phyloP scores from a whole-genome alignment of 2,797 vertebrate species.

The Sebastes itinus region DNA sequence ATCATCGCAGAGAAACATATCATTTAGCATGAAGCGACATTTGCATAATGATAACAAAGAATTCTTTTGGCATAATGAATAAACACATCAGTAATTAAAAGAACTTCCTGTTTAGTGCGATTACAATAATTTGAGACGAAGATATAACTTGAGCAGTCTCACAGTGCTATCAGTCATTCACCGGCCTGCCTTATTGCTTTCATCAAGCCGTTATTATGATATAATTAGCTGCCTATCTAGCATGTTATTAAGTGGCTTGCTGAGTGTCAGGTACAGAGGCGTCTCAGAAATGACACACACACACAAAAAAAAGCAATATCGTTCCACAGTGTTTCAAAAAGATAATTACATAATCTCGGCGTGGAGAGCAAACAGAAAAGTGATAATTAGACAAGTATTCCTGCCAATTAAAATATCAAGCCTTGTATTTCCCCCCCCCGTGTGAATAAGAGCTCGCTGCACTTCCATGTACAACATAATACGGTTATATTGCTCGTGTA shows the following conservation, averaged over 20 bases:
- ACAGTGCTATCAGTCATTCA: constrained; percentile 63
- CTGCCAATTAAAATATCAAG: constrained; percentile 79
- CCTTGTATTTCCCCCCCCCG: constrained; percentile 18
- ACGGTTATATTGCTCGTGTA: constrained; percentile 12
- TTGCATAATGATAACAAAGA: constrained; percentile 61
- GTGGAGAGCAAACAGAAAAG: constrained; percentile 71
- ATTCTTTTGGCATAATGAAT: constrained; percentile 56
- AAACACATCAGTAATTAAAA: constrained; percentile 60
- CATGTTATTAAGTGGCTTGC: constrained; percentile 82
- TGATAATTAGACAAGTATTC: constrained; percentile 85
- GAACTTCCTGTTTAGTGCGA: constrained; percentile 56
- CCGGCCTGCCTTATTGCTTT: constrained; percentile 70
- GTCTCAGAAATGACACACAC: constrained; percentile 75
- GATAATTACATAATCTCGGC: constrained; percentile 84
- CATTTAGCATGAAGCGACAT: constrained; percentile 51
- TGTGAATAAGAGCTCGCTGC: constrained; percentile 12
- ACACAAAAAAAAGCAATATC: constrained; percentile 63
- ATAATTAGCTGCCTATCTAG: constrained; percentile 84
- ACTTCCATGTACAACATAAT: constrained; percentile 20
- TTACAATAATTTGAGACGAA: constrained; percentile 54
- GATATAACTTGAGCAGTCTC: constrained; percentile 45
- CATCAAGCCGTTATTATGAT: constrained; percentile 83
- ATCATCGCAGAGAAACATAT: constrained; percentile 59
- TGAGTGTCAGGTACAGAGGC: constrained; percentile 83
- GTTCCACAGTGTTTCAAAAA: constrained; percentile 78